Evolutionary conservation across 1,140 invertebrate genomes (phyloP).

Genomic region (Drosophila sproati): DNA sequence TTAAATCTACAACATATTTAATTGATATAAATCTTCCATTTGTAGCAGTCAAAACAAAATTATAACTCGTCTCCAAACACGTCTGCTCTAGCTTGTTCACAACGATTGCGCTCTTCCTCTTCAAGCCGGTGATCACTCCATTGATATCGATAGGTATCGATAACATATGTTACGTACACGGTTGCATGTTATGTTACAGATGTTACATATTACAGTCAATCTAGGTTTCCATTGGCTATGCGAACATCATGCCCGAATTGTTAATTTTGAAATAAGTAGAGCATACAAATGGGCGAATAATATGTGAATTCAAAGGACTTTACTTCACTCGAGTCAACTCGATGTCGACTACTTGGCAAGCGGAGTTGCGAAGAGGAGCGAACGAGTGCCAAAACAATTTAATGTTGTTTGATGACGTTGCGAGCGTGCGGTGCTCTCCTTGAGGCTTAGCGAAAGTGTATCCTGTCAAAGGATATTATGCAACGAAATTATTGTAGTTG

Average conservation of each 20-base stretch:
- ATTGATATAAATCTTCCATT: too few species aligned
- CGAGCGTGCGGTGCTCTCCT: slow-evolving; percentile 42
- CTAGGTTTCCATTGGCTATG: background rate
- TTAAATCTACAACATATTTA: too few species aligned
- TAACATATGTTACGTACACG: too few species aligned
- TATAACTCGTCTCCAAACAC: too few species aligned
- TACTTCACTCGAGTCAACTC: slow-evolving; percentile 30
- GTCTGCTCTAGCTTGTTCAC: too few species aligned
- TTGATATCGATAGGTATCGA: too few species aligned
- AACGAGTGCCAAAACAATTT: slow-evolving; percentile 61
- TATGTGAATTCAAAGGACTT: slow-evolving; percentile 33
- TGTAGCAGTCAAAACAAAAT: too few species aligned
- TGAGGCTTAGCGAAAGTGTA: slow-evolving; percentile 67
- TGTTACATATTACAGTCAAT: too few species aligned
- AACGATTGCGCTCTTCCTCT: too few species aligned
- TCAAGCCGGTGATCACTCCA: too few species aligned
- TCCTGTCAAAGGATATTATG: slow-evolving; percentile 69
- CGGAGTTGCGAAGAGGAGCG: slow-evolving; percentile 13
- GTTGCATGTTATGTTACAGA: too few species aligned
- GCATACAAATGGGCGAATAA: slow-evolving; percentile 40
- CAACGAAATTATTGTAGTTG: slow-evolving; percentile 64
- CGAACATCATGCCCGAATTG: slow-evolving; percentile 10
- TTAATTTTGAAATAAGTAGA: background rate
- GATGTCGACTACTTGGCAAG: slow-evolving; percentile 41
- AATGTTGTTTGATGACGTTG: slow-evolving; percentile 60